Evolutionary conservation across 2,113 vertebrate species (phyloP).

Genomic region (Aphyosemion australe): DNA sequence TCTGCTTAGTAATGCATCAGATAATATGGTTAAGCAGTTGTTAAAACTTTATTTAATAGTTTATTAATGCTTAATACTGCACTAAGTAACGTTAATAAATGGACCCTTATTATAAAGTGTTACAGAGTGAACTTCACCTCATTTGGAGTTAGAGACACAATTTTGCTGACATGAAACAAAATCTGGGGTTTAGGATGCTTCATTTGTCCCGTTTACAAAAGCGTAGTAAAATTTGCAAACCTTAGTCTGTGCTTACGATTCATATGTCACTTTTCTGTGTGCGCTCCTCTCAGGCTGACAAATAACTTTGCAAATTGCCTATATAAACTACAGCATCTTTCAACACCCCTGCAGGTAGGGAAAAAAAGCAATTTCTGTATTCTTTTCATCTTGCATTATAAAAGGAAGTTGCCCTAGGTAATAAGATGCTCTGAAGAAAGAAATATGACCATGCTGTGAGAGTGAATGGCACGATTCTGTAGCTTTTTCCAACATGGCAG

Average conservation of each 20-base stretch:
- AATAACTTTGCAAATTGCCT: constrained; percentile 22
- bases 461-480: constrained; percentile 27
- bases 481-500: constrained; percentile 11
- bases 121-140: constrained; percentile 37
- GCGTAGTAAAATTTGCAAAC: constrained; percentile 1
- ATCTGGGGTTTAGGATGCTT: neutral
- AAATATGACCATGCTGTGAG: constrained; percentile 25
- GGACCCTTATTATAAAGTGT: too few species aligned
- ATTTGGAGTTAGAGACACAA: constrained; percentile 3
- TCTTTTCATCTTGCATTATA: constrained; percentile 43
- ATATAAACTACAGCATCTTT: constrained; percentile 27
- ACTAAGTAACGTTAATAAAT: too few species aligned
- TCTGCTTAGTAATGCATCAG: too few species aligned
- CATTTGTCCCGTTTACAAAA: neutral
- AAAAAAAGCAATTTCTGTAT: constrained; percentile 6
- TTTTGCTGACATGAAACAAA: constrained; percentile 11
- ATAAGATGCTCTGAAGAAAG: constrained; percentile 30
- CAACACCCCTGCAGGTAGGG: constrained; percentile 17
- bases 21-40: too few species aligned
- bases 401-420: constrained; percentile 30
- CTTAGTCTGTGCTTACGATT: neutral
- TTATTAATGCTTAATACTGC: too few species aligned
- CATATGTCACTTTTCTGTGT: constrained; percentile 6
- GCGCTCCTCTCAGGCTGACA: constrained; percentile 2
- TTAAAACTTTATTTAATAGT: too few species aligned